Percentiles rank a stretch among this genome's conserved stretches.
phyloP scores from a whole-genome alignment of 1,140 invertebrate genomes.

The Agrilus planipennis region DNA sequence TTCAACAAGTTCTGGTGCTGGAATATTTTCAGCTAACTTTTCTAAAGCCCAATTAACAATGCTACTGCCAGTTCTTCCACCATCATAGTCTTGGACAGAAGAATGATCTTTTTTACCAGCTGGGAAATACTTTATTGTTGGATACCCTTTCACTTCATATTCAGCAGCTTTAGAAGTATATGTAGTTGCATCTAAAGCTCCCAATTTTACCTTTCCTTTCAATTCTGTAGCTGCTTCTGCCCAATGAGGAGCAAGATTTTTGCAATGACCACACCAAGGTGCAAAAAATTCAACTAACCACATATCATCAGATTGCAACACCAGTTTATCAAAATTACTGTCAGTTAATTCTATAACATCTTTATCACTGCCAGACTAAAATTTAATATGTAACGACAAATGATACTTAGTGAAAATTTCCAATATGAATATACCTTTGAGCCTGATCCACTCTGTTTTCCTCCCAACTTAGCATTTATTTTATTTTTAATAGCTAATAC shows the following conservation, averaged over 20 bases:
- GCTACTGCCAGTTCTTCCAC: constrained; percentile 81
- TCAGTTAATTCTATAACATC: constrained; percentile 92
- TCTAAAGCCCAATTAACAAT: constrained; percentile 87
- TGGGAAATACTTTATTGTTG: constrained; percentile 93
- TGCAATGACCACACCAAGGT: constrained; percentile 94
- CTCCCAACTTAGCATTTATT: constrained; percentile 51
- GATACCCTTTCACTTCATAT: constrained; percentile 83
- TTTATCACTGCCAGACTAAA: constrained; percentile 29
- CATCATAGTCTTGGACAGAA: constrained; percentile 68
- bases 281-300: constrained; percentile 98
- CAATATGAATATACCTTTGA: constrained; percentile 17
- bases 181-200: constrained; percentile 92
- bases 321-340: constrained; percentile 83
- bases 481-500: constrained; percentile 58
- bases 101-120: constrained; percentile 64
- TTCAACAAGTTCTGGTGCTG: constrained; percentile 80
- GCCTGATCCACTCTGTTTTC: constrained; percentile 37
- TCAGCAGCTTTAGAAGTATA: constrained; percentile 65
- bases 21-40: constrained; percentile 74
- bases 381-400: constrained; percentile 9
- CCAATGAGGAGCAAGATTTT: constrained; percentile 92
- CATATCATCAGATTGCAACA: constrained; percentile 81
- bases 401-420: not conserved
- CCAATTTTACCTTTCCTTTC: constrained; percentile 86
- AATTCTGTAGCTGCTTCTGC: constrained; percentile 84